Evolutionary conservation across 2,113 vertebrate genomes (phyloP).

Genomic region (Peucedramus taeniatus): DNA sequence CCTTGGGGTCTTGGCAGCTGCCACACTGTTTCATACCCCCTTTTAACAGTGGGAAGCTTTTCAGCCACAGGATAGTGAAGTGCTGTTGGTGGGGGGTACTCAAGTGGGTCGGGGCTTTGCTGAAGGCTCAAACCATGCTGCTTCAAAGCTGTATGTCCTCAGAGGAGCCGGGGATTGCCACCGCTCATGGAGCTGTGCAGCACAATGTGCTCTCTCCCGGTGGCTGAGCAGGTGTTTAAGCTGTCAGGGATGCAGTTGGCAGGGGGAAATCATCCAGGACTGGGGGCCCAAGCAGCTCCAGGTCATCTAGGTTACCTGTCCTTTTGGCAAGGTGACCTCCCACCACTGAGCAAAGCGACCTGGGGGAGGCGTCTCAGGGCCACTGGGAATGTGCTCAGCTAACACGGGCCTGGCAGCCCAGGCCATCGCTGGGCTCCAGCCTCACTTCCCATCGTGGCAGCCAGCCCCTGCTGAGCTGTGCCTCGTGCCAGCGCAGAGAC

Average conservation of each 20-base stretch:
- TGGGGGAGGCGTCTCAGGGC: neutral
- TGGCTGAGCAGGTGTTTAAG: neutral
- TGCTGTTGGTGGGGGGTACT: neutral
- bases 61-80: neutral
- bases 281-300: neutral
- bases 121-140: neutral
- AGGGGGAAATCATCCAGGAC: neutral
- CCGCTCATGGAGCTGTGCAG: accelerated
- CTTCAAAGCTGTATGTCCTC: neutral
- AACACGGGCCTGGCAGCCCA: neutral
- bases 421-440: accelerated
- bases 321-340: neutral
- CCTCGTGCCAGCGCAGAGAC: accelerated
- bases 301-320: neutral
- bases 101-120: neutral
- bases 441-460: accelerated
- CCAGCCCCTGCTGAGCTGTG: neutral
- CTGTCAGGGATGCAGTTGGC: neutral
- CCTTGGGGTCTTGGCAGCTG: neutral
- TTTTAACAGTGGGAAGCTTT: neutral
- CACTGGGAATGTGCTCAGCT: accelerated
- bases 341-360: accelerated
- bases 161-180: neutral
- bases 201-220: neutral
- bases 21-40: neutral